Evolutionary conservation across 2,888 invertebrate species (phyloP).

Genomic region (Slavum lentiscoides): DNA sequence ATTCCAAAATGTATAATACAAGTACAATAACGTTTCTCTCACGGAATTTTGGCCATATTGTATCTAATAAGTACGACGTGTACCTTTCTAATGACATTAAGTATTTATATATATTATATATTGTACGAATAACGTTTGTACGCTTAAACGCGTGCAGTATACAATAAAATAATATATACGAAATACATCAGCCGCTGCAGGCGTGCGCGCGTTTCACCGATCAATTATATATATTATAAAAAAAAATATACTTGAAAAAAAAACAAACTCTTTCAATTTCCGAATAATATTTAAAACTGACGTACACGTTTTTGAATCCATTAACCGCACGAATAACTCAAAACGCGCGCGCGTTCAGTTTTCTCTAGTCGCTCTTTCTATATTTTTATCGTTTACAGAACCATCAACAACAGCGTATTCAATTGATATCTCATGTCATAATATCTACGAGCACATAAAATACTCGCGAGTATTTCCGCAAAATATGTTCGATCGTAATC

Average conservation of each 20-base stretch:
- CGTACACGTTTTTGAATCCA: neutral
- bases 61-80: too few relatives aligned
- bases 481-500: neutral
- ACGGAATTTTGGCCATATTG: too few relatives aligned
- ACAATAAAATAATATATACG: neutral
- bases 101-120: too few relatives aligned
- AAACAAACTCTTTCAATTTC: neutral
- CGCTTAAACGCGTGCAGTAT: too few relatives aligned
- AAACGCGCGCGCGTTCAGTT: neutral
- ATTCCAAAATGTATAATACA: too few relatives aligned
- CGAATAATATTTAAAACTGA: constrained; percentile 1
- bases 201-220: neutral
- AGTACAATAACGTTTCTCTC: too few relatives aligned
- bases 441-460: neutral
- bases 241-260: neutral
- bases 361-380: too few relatives aligned
- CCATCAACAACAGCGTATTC: constrained; percentile 7
- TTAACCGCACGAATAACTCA: neutral
- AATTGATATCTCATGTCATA: neutral
- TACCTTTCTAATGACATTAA: too few relatives aligned
- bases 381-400: neutral
- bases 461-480: neutral
- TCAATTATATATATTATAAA: neutral
- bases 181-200: too few relatives aligned
- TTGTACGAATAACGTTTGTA: too few relatives aligned